Percentiles rank a stretch among this genome's conserved stretches.
phyloP scores from a whole-genome alignment of 2,797 vertebrate species.

The Margarornis squamiger region DNA sequence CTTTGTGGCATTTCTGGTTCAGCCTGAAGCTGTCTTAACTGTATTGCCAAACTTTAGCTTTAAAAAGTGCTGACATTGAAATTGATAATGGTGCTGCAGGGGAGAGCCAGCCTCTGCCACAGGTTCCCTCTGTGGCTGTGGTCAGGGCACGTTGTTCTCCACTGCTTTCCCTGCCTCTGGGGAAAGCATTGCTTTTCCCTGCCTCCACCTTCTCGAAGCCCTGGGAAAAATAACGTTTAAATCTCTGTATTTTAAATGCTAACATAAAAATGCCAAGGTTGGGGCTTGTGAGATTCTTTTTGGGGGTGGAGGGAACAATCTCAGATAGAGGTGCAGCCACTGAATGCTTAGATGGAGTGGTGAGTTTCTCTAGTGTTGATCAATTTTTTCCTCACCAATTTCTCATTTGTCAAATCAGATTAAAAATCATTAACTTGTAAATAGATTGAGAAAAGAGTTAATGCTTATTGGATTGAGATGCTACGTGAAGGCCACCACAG shows the following conservation, averaged over 20 bases:
- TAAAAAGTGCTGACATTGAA: neutral
- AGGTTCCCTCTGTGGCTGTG: neutral
- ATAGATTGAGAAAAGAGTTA: conserved; percentile 41
- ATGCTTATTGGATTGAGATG: conserved; percentile 52
- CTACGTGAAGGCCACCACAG: neutral
- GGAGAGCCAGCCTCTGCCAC: neutral
- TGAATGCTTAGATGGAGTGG: neutral
- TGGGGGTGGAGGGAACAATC: rapidly evolving
- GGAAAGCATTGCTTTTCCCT: too few species aligned
- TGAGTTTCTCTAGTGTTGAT: neutral
- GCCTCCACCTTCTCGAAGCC: neutral
- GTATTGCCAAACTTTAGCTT: neutral
- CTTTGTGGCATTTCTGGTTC: neutral
- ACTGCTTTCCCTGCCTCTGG: neutral
- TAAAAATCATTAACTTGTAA: conserved; percentile 42
- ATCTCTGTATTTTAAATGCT: neutral
- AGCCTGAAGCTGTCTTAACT: neutral
- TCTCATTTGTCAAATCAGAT: conserved; percentile 31
- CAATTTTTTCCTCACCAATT: neutral
- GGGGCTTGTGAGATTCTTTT: neutral
- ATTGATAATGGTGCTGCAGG: neutral
- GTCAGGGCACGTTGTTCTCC: neutral
- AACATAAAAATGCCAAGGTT: neutral
- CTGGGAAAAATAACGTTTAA: neutral
- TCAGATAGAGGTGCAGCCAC: neutral